phyloP scores from a whole-genome alignment of 1,140 invertebrate species.

The Pygmarrhopalites habei region DNA sequence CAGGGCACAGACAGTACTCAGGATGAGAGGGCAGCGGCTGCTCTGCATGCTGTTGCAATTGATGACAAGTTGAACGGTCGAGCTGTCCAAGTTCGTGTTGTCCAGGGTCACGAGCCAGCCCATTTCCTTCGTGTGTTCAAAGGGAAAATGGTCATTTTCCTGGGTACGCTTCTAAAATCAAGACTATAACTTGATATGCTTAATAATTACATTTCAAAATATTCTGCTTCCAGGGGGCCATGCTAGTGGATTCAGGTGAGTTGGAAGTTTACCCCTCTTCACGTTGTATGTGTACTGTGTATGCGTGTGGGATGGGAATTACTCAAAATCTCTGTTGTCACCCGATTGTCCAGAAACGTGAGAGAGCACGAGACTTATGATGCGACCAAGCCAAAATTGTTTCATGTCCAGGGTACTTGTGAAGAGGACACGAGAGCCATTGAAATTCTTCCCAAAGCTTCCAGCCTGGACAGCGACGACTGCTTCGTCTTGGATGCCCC shows the following conservation, averaged over 20 bases:
- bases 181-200: too few species aligned
- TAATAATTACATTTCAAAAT: constrained; percentile 37
- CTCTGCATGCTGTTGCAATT: constrained; percentile 54
- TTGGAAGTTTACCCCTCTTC: constrained; percentile 39
- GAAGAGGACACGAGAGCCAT: constrained; percentile 56
- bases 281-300: too few species aligned
- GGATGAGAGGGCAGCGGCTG: constrained; percentile 58
- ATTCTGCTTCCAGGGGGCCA: constrained; percentile 55
- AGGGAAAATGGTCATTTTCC: constrained; percentile 56
- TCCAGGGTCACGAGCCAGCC: constrained; percentile 63
- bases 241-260: constrained; percentile 50
- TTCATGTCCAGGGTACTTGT: constrained; percentile 52
- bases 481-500: constrained; percentile 60
- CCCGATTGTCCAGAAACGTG: constrained; percentile 42
- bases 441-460: constrained; percentile 55
- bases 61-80: constrained; percentile 54
- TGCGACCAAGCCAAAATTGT: constrained; percentile 55
- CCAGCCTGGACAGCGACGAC: constrained; percentile 61
- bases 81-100: constrained; percentile 59
- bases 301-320: too few species aligned
- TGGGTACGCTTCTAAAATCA: constrained; percentile 55
- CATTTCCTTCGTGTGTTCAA: constrained; percentile 72
- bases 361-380: constrained; percentile 56
- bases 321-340: too few species aligned
- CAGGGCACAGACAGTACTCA: constrained; percentile 52